These are phyloP conservation scores for Squalus acanthias DNA, from an alignment of 2,797 vertebrate species.

Conservation along the genomic window DNA sequence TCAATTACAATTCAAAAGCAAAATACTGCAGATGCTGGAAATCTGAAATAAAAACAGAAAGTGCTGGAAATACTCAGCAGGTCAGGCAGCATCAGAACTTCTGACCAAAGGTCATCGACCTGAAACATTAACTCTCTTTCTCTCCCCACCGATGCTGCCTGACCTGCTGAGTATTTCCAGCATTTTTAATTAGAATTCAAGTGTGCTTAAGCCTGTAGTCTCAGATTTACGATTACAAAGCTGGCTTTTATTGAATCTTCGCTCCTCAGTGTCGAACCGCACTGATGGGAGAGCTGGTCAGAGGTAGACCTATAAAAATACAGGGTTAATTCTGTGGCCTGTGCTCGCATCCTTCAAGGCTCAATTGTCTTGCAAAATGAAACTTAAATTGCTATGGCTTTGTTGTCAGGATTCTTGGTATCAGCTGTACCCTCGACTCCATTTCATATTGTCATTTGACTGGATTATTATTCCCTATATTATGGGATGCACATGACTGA, in stretches of 20 bases:
- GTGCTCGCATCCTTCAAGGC: background rate
- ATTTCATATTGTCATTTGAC: background rate
- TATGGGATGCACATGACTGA: background rate
- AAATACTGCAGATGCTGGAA: no score
- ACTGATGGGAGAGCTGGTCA: background rate
- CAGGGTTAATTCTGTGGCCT: background rate
- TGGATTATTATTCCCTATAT: background rate
- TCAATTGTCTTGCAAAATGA: background rate
- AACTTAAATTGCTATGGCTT: background rate
- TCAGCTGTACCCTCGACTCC: background rate
- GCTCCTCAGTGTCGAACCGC: background rate
- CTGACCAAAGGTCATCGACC: no score
- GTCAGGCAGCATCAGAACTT: no score
- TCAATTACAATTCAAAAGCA: background rate
- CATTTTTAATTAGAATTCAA: background rate
- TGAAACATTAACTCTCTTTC: no score
- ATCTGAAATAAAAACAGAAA: no score
- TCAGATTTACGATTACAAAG: background rate
- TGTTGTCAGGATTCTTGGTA: background rate
- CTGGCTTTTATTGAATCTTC: background rate
- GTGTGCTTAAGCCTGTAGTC: background rate
- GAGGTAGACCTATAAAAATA: background rate
- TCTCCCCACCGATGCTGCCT: no score
- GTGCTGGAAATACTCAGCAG: no score
- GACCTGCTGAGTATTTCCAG: no score